Evolutionary conservation across 2,888 invertebrate species (phyloP), one percentile per base, ranked within the genome.

Genomic region (Luperina testacea): DNA sequence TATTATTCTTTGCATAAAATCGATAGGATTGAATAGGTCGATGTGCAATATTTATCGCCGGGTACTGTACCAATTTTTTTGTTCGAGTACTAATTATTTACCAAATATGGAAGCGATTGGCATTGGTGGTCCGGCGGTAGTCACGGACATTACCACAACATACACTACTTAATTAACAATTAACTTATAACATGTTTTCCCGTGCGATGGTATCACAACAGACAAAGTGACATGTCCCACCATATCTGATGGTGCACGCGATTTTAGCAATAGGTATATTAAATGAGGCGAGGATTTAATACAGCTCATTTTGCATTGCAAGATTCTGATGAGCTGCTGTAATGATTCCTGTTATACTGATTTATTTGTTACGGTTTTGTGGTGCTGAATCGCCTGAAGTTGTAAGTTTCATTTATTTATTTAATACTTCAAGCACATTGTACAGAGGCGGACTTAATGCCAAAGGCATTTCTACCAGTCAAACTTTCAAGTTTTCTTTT

Each of bases 321-420:
- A 61, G 48, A 20, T 32, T 72, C 75, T 72, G 59, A 61, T 42
- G 32, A 67, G 38, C 38, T 20, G 61, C 42, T 32, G 84, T 59
- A 32, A 91, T 91, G 91, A 79, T 89, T n/a, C 74, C 84, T 61
- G 67, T 88, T 45, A 13, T 90, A 77, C 51, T 90, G n/a, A 67
- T 89, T 27, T 84, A 80, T 82, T 81, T 89, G 59, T 51, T 90
- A 15, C 78, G 69, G 0, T 57, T 86, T 17, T 82, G 86, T 80
- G 32, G 48, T 2, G 78, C 86, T 13, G 45, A 83, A 7, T 57
- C 24, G 11, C 75, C 70, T 45, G 71, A 69, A 13, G 24, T 59
- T 73, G 90, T 91, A 83, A 87, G 88, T 83, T 59, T 74, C 72
- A 7, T 63, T 38, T 38, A 38, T 53, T 24, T 45, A 2, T 67